A percentile compares a stretch with the other conserved stretches of the same genome.
These are phyloP conservation scores for Mizuhopecten yessoensis DNA, from an alignment of 1,140 invertebrate genomes.

Conservation along the genomic window DNA sequence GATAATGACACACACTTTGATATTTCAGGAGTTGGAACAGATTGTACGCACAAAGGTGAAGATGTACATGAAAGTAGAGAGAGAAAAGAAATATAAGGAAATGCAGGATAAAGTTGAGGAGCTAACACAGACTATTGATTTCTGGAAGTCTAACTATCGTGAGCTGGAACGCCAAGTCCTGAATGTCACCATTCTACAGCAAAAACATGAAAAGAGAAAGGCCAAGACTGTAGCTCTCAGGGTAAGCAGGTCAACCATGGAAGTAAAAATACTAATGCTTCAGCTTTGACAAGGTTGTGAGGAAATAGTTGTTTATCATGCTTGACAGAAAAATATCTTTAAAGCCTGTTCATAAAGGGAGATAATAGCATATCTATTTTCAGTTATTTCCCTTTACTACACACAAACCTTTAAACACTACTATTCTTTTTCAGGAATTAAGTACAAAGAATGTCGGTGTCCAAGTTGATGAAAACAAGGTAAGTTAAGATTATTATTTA, in stretches of 20 bases:
- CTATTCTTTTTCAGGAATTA: constrained; percentile 64
- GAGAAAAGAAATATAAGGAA: constrained; percentile 57
- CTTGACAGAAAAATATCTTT: too few relatives aligned
- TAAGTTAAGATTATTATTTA: background rate
- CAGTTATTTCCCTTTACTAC: background rate
- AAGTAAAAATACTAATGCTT: background rate
- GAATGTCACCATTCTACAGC: constrained; percentile 70
- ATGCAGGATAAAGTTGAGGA: constrained; percentile 85
- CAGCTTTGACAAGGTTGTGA: too few relatives aligned
- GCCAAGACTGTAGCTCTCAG: constrained; percentile 70
- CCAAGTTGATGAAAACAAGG: constrained; percentile 66
- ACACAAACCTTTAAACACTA: background rate
- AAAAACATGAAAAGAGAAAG: constrained; percentile 74
- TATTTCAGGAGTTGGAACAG: constrained; percentile 64
- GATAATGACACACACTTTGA: background rate
- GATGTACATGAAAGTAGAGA: constrained; percentile 61
- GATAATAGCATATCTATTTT: background rate
- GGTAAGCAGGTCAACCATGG: constrained; percentile 57
- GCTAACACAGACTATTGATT: constrained; percentile 65
- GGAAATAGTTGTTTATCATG: too few relatives aligned
- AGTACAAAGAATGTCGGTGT: constrained; percentile 66
- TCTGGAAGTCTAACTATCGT: constrained; percentile 73
- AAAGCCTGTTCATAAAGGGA: background rate
- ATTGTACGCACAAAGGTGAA: constrained; percentile 66
- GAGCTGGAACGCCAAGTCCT: constrained; percentile 72